Percentiles rank a stretch among this genome's conserved stretches.
Conservation (phyloP, 2,888 invertebrate species). For the Miltochrista miniata region DNA sequence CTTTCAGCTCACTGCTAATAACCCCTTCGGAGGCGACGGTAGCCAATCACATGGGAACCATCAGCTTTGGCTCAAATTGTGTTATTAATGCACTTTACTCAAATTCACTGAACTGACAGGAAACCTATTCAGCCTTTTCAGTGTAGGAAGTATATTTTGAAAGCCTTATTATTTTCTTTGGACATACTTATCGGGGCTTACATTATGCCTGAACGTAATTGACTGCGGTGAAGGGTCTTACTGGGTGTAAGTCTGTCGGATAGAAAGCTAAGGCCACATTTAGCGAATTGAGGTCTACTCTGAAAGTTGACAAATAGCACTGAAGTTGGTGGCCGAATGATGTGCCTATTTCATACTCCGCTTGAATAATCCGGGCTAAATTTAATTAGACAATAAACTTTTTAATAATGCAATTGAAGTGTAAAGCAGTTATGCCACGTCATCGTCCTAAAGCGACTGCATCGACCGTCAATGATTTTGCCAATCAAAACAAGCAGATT, state of each 20-base stretch:
- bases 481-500: slow-evolving; percentile 41
- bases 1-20: slow-evolving; percentile 48
- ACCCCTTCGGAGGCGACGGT: slow-evolving; percentile 46
- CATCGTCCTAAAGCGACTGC: slow-evolving; percentile 27
- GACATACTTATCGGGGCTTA: background rate
- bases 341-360: too few relatives aligned
- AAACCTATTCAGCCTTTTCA: slow-evolving; percentile 9
- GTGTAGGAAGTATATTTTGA: background rate
- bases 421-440: slow-evolving; percentile 26
- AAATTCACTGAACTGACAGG: slow-evolving; percentile 28
- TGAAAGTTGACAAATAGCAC: too few relatives aligned
- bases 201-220: background rate
- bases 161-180: slow-evolving; percentile 3
- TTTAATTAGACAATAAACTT: slow-evolving; percentile 5
- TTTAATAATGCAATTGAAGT: slow-evolving; percentile 5
- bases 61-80: slow-evolving; percentile 22
- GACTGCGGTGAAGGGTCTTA: background rate
- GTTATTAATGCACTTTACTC: slow-evolving; percentile 27
- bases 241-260: background rate
- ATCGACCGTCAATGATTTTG: slow-evolving; percentile 36
- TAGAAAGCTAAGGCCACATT: too few relatives aligned
- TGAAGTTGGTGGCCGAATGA: too few relatives aligned
- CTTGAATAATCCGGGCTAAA: too few relatives aligned
- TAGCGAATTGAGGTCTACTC: too few relatives aligned
- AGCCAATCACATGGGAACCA: slow-evolving; percentile 37